Percentiles rank a stretch among this genome's conserved stretches.
These are phyloP conservation scores for Crepidodera aurea DNA, from an alignment of 2,888 invertebrate genomes.

Conservation along the genomic window DNA sequence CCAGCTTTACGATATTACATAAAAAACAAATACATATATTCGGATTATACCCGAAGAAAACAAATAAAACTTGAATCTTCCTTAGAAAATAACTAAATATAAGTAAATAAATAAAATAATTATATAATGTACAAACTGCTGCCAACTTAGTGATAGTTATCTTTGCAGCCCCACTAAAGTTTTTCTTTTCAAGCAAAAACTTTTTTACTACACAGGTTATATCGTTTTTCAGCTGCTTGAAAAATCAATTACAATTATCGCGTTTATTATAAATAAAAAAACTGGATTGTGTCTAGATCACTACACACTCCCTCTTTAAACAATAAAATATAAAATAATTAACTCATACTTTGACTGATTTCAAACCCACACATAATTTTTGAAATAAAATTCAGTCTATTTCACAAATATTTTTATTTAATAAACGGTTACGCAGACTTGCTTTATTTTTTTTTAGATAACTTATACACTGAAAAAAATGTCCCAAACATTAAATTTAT, in stretches of 20 bases:
- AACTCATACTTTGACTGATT: no score
- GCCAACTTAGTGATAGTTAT: constrained; percentile 28
- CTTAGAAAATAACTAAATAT: constrained; percentile 35
- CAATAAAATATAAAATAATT: no score
- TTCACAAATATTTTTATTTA: no score
- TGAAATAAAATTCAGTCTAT: no score
- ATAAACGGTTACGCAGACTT: no score
- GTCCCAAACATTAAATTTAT: no score
- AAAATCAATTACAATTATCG: constrained; percentile 8
- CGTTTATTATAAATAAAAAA: constrained; percentile 1
- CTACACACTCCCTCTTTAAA: not conserved
- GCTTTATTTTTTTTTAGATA: no score
- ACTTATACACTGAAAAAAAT: no score
- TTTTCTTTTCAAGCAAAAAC: constrained; percentile 22
- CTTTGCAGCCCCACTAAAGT: constrained; percentile 23
- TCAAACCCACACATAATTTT: no score
- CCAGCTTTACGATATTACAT: not conserved
- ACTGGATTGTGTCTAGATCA: constrained; percentile 1
- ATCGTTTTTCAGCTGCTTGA: constrained; percentile 33
- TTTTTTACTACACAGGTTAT: constrained; percentile 21
- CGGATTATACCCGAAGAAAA: constrained; percentile 35
- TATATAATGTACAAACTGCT: constrained; percentile 39
- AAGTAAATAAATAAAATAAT: constrained; percentile 41
- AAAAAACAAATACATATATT: constrained; percentile 17
- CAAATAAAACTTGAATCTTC: constrained; percentile 29